These are phyloP conservation scores for Odiellus spinosus DNA, from an alignment of 2,888 invertebrate genomes.

Conservation along the genomic window DNA sequence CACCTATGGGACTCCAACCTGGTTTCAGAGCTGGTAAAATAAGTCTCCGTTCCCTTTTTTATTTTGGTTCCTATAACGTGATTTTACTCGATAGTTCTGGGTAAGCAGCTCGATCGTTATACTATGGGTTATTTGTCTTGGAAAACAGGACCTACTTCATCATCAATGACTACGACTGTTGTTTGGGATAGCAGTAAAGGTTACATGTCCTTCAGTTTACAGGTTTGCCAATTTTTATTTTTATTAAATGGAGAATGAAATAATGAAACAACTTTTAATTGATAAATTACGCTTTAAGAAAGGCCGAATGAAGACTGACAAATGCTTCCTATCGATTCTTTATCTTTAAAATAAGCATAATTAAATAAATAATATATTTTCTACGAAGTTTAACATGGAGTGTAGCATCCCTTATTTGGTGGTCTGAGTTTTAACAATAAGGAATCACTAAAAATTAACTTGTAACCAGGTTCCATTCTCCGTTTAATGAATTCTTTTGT, in stretches of 20 bases:
- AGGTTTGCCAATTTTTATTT: constrained; percentile 46
- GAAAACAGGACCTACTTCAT: constrained; percentile 47
- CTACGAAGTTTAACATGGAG: too few species aligned
- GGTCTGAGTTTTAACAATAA: too few species aligned
- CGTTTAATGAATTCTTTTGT: not conserved
- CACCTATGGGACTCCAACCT: constrained; percentile 55
- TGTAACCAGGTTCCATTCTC: not conserved
- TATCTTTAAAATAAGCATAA: too few species aligned
- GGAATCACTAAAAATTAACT: too few species aligned
- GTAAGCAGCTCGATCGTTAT: constrained; percentile 68
- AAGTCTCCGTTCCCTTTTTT: not conserved
- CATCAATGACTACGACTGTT: constrained; percentile 57
- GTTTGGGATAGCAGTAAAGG: constrained; percentile 56
- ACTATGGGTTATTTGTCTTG: constrained; percentile 77
- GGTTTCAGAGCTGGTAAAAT: constrained; percentile 53
- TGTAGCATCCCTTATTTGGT: too few species aligned
- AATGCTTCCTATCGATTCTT: too few species aligned
- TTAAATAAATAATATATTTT: too few species aligned
- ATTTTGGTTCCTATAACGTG: not conserved
- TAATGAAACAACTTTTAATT: too few species aligned
- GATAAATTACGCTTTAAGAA: too few species aligned
- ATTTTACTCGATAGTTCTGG: constrained; percentile 34
- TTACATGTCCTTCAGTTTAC: constrained; percentile 50
- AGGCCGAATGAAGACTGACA: too few species aligned
- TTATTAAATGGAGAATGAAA: too few species aligned